These are phyloP conservation scores for Temnothorax rugatulus DNA, from an alignment of 2,888 invertebrate species.

Conservation along the genomic window DNA sequence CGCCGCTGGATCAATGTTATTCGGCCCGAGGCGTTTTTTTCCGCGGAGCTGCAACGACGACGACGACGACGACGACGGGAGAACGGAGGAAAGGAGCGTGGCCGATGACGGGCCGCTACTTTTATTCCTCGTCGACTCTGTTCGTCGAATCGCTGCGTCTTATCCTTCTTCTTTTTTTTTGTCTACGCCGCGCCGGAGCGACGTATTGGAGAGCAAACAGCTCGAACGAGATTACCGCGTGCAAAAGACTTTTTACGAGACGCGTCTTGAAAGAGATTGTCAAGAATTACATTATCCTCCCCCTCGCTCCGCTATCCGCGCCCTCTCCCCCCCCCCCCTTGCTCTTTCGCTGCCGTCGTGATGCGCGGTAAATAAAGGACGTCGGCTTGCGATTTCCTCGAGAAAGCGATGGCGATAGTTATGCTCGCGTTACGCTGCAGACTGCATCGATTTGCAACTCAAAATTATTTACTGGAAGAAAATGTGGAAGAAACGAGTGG, in stretches of 20 bases:
- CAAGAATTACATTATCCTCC: conserved; percentile 55
- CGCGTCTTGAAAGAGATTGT: conserved; percentile 59
- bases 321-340: background rate
- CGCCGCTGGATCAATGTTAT: conserved; percentile 65
- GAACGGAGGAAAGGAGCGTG: background rate
- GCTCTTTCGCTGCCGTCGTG: conserved; percentile 1
- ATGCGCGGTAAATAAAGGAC: conserved; percentile 52
- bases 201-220: conserved; percentile 57
- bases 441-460: conserved; percentile 43
- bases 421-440: conserved; percentile 30
- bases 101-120: conserved; percentile 42
- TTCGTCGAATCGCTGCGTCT: conserved; percentile 41
- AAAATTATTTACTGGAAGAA: conserved; percentile 27
- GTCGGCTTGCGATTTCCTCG: conserved; percentile 22
- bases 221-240: conserved; percentile 57
- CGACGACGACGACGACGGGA: background rate
- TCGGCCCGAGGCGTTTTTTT: conserved; percentile 63
- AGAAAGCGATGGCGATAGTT: conserved; percentile 38
- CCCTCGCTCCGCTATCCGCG: conserved; percentile 1
- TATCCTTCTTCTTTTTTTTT: conserved; percentile 25
- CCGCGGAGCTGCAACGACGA: background rate
- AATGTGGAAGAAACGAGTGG: background rate
- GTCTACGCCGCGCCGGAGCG: conserved; percentile 33
- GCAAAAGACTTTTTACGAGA: conserved; percentile 59
- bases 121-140: conserved; percentile 45